Evolutionary conservation across 2,888 invertebrate species (phyloP).

Genomic region (Meteorus cinctellus): DNA sequence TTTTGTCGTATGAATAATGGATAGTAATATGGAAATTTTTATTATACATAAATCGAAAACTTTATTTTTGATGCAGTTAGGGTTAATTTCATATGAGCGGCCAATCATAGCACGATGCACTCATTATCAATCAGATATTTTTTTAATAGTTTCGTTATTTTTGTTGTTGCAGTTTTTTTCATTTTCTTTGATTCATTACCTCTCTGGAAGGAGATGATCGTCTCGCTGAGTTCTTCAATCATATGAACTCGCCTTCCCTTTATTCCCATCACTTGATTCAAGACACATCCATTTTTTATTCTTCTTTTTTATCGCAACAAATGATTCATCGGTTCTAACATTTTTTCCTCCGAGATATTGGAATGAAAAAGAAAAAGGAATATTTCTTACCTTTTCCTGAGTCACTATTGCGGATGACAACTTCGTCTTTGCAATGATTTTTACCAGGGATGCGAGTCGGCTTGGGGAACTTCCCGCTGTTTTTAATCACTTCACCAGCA

Average conservation of each 20-base stretch:
- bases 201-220: slow-evolving; percentile 99
- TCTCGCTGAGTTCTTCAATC: slow-evolving; percentile 98
- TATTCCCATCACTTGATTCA: slow-evolving; percentile 93
- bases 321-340: slow-evolving; percentile 38
- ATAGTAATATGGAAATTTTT: not conserved
- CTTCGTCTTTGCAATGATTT: slow-evolving; percentile 95
- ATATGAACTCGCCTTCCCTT: slow-evolving; percentile 98
- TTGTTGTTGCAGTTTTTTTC: slow-evolving; percentile 33
- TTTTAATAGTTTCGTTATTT: slow-evolving; percentile 17
- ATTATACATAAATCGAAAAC: not conserved
- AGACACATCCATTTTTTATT: slow-evolving; percentile 46
- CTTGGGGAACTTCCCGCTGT: slow-evolving; percentile 90
- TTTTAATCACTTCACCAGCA: slow-evolving; percentile 90
- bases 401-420: slow-evolving; percentile 95
- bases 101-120: slow-evolving; percentile 35
- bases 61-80: not conserved
- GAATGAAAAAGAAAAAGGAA: slow-evolving; percentile 27
- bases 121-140: slow-evolving; percentile 21
- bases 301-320: slow-evolving; percentile 20
- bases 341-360: slow-evolving; percentile 24
- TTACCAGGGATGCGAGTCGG: slow-evolving; percentile 94
- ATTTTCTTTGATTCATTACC: slow-evolving; percentile 79
- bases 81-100: slow-evolving; percentile 12
- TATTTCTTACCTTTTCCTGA: slow-evolving; percentile 90
- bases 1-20: not conserved